A percentile compares a stretch with the other conserved stretches of the same genome.
Conservation (phyloP, 2,113 vertebrate species). For the Apodemus speciosus region DNA sequence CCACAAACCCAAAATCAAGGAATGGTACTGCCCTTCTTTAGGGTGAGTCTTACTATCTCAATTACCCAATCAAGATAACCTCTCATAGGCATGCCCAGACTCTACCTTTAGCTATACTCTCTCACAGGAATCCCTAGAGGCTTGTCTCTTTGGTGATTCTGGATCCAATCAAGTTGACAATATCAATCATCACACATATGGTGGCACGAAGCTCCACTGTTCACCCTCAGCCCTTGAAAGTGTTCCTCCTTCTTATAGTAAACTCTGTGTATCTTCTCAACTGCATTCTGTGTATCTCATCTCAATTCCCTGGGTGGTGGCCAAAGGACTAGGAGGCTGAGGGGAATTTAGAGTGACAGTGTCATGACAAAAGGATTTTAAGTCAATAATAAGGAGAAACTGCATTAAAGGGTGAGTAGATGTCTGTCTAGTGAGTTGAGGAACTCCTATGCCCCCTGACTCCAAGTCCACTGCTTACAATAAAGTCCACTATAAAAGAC, state of each 20-base stretch:
- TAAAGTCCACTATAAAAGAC: not conserved
- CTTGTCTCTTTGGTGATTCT: not conserved
- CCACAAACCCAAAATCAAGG: not conserved
- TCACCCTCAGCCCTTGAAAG: not conserved
- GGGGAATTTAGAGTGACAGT: not conserved
- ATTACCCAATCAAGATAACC: not conserved
- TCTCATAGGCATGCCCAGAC: too few relatives aligned
- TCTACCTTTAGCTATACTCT: too few relatives aligned
- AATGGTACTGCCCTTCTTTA: not conserved
- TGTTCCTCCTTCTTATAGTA: not conserved
- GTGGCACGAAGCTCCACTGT: not conserved
- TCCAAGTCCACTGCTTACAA: not conserved
- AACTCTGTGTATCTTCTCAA: not conserved
- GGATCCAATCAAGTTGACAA: not conserved
- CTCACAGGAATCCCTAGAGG: not conserved
- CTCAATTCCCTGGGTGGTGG: not conserved
- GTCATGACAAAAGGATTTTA: not conserved
- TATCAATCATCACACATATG: not conserved
- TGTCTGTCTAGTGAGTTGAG: not conserved
- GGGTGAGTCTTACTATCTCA: not conserved
- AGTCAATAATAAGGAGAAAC: not conserved
- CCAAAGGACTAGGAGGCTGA: not conserved
- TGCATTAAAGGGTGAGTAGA: not conserved
- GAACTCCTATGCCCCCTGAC: not conserved
- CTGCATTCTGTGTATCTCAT: not conserved